Evolutionary conservation across 2,113 vertebrate genomes (phyloP), one percentile per base, ranked within the genome.

Genomic region (Ibidorhyncha struthersii): DNA sequence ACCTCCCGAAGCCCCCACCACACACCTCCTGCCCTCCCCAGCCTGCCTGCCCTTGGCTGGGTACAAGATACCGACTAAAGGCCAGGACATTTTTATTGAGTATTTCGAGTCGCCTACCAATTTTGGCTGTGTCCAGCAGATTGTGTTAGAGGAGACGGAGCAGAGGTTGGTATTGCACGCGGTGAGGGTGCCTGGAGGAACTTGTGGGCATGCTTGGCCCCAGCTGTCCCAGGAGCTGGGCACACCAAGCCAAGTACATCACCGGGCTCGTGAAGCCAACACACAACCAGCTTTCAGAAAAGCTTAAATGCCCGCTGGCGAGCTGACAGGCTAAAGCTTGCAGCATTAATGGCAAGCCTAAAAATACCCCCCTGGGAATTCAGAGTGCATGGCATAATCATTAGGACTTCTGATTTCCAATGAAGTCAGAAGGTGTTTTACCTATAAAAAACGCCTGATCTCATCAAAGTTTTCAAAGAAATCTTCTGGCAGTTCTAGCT

Each of bases 401-500:
- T 50, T 50, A 76, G 49, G 67, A 59, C 29, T 83, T 80, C 20
- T 66, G 56, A 82, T 88, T 93, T 95, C 82, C 80, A 93, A 16
- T 27, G 36, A 88, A 88, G 69, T 67, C 8, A 4, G 47, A 66
- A 81, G 66, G 74, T 73, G 41, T 49, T 87, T 96, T 86, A 86
- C 29, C 50, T 80, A 77, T 77, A 70, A 90, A 94, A 82, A 77
- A 23, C n/a, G 49, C 52, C 76, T 49, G 36, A 90, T 69, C 59
- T 88, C 74, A 86, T 63, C 19, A 40, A 93, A 86, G 74, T 58
- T 96, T 97, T 93, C 82, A 82, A 90, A 86, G 53, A 93, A 90
- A 73, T 67, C 67, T 74, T 47, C 69, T 72, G 83, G 61, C 30
- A 81, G 80, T 53, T 86, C 61, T 67, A 49, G 65, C 67, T 93